Percentiles rank a stretch among this genome's conserved stretches.
Conservation (phyloP, 2,113 vertebrate species). For the Galemys pyrenaicus region DNA sequence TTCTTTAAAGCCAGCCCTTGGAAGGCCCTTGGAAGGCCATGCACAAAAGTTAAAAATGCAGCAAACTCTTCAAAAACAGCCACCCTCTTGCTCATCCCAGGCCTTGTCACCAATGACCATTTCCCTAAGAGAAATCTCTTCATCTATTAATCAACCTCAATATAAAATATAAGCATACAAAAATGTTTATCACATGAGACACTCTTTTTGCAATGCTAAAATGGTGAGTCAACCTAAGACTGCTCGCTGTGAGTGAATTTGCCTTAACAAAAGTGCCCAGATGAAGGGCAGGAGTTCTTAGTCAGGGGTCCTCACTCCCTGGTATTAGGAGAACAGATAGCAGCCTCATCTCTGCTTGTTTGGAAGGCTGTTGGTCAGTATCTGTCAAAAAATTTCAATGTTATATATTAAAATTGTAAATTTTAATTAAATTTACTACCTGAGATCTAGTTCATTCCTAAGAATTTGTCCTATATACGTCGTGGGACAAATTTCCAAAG, state of each 20-base stretch:
- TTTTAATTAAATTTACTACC: neutral
- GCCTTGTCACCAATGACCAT: neutral
- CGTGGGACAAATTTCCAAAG: neutral
- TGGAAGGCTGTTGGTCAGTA: neutral
- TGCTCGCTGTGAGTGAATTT: neutral
- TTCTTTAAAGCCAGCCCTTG: neutral
- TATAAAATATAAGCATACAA: neutral
- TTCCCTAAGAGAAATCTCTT: neutral
- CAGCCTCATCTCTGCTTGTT: neutral
- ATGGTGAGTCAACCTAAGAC: neutral
- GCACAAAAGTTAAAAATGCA: neutral
- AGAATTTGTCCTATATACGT: neutral
- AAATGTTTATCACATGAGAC: neutral
- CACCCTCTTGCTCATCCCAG: neutral
- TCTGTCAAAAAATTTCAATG: neutral
- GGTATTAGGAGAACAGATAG: no score
- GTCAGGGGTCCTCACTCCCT: neutral
- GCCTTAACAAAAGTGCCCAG: neutral
- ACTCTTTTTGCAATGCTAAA: neutral
- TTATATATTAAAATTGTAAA: neutral
- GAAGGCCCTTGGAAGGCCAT: neutral
- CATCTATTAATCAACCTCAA: neutral
- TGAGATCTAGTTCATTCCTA: neutral
- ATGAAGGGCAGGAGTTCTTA: neutral
- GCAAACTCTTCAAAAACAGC: neutral